Conservation (phyloP, 2,888 invertebrate genomes). For the Auanema freiburgensis region DNA sequence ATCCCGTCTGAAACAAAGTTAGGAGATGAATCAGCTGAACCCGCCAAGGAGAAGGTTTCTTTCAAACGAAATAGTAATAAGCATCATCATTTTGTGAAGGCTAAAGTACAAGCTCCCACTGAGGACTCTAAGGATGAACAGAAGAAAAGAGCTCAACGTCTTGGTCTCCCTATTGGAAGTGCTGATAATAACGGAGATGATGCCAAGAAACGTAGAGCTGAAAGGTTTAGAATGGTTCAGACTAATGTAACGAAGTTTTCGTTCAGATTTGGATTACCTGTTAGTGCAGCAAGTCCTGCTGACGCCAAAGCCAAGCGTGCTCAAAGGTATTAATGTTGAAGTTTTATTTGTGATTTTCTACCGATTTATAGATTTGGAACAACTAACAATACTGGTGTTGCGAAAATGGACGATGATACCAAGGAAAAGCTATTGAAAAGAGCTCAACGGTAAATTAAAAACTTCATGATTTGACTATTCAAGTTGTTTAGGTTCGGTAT, state of each 20-base stretch:
- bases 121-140: conserved; percentile 15
- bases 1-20: background rate
- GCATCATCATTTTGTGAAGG: too few relatives aligned
- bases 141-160: conserved; percentile 16
- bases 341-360: background rate
- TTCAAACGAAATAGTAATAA: too few relatives aligned
- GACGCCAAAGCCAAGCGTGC: conserved; percentile 28
- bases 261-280: conserved; percentile 21
- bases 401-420: background rate
- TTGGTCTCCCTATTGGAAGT: conserved; percentile 15
- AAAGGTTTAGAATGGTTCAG: conserved; percentile 9
- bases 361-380: conserved; percentile 15
- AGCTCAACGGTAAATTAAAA: too few relatives aligned
- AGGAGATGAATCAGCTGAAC: background rate
- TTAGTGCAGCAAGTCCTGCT: conserved; percentile 6
- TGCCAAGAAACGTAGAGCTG: conserved; percentile 22
- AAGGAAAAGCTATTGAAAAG: background rate
- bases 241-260: background rate
- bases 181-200: conserved; percentile 13
- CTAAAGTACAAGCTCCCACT: too few relatives aligned
- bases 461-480: too few relatives aligned
- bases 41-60: conserved; percentile 3
- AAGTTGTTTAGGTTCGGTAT: conserved; percentile 24
- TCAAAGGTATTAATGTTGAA: conserved; percentile 14
- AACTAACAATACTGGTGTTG: background rate